Conservation (phyloP, 2,797 vertebrate genomes). For the Myotis myotis region DNA sequence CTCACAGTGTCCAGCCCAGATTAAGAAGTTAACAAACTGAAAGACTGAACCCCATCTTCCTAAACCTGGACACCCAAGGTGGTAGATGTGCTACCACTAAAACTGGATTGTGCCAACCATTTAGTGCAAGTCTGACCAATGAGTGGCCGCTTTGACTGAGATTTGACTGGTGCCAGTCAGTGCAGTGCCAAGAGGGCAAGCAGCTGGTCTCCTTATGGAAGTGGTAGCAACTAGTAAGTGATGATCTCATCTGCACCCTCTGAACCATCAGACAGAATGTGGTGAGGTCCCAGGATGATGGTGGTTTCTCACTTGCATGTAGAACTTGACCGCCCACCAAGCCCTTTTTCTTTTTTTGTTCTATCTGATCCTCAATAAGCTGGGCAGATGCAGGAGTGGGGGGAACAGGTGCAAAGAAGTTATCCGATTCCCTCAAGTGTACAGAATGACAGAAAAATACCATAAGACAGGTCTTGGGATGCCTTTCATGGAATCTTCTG, state of each 20-base stretch:
- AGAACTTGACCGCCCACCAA: neutral
- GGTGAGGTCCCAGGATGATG: neutral
- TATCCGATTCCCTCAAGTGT: neutral
- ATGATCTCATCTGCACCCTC: neutral
- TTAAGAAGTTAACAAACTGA: neutral
- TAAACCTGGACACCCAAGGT: neutral
- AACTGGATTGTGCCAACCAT: neutral
- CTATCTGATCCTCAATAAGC: neutral
- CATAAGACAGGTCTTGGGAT: neutral
- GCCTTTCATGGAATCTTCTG: neutral
- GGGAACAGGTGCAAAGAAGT: neutral
- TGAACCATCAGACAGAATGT: conserved; percentile 1
- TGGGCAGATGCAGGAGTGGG: neutral
- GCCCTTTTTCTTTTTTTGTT: neutral
- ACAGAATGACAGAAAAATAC: neutral
- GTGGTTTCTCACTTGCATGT: neutral
- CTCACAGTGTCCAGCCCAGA: neutral
- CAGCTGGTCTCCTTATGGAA: neutral
- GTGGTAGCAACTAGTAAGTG: neutral
- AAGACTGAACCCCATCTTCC: neutral
- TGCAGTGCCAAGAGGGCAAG: neutral
- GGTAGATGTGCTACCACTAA: neutral
- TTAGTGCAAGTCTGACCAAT: neutral
- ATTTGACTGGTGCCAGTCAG: neutral
- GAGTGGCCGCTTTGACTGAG: neutral